These are phyloP conservation scores for Synchiropus splendidus DNA, from an alignment of 2,113 vertebrate species.

Conservation along the genomic window DNA sequence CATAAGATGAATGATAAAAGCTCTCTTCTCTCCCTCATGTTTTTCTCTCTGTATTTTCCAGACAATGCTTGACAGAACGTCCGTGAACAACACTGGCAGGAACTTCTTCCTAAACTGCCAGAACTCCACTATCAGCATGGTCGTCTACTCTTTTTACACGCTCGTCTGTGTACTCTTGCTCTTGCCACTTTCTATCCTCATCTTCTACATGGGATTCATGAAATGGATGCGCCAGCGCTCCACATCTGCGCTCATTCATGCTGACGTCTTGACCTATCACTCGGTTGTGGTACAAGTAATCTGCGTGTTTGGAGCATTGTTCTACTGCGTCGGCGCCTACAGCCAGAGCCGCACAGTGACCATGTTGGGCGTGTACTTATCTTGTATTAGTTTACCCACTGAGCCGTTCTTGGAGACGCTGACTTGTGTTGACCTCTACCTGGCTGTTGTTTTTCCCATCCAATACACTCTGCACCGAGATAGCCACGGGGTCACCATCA, in stretches of 20 bases:
- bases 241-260: background rate
- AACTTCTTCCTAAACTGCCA: accelerated
- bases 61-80: background rate
- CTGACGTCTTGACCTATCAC: constrained; percentile 22
- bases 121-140: accelerated
- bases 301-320: accelerated
- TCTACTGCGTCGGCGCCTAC: accelerated
- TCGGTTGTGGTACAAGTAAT: background rate
- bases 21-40: too few species aligned
- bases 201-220: constrained; percentile 11
- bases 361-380: accelerated
- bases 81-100: background rate
- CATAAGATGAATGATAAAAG: too few species aligned
- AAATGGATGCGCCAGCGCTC: background rate
- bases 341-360: accelerated
- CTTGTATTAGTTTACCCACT: accelerated
- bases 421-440: constrained; percentile 28
- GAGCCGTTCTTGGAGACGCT: constrained; percentile 12
- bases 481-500: background rate
- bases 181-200: constrained; percentile 8
- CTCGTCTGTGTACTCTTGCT: background rate
- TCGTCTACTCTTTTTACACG: background rate
- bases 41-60: background rate
- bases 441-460: constrained; percentile 22
- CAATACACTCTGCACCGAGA: background rate